Evolutionary conservation across 2,797 vertebrate genomes (phyloP).

Genomic region (Acropternis orthonyx): DNA sequence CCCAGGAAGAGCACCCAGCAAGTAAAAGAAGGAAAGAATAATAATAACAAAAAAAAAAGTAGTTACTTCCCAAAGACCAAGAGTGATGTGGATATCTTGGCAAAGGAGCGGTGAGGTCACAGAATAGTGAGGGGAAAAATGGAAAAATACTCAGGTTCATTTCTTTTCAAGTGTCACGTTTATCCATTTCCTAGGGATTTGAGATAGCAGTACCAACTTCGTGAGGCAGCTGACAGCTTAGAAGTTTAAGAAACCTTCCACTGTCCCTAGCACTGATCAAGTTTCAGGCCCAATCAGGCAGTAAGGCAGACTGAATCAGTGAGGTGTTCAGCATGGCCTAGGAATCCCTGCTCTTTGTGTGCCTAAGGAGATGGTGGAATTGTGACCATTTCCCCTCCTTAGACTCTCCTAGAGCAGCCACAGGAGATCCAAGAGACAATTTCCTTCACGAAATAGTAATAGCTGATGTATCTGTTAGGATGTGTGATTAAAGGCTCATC

Average conservation of each 20-base stretch:
- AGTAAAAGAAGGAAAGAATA: no score
- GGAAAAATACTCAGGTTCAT: neutral
- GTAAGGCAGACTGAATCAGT: neutral
- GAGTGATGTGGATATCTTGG: no score
- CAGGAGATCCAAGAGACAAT: accelerated
- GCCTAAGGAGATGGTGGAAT: neutral
- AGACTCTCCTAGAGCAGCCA: neutral
- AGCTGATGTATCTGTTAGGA: neutral
- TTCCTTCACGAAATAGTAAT: neutral
- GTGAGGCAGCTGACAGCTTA: neutral
- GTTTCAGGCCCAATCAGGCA: neutral
- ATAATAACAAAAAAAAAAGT: no score
- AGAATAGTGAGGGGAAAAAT: neutral
- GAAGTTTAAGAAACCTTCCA: neutral
- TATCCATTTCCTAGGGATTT: neutral
- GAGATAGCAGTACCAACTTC: neutral
- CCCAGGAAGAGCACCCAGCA: no score
- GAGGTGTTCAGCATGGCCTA: neutral
- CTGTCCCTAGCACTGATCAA: neutral
- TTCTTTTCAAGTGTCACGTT: neutral
- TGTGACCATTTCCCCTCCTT: neutral
- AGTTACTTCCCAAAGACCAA: no score
- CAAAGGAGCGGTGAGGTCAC: no score
- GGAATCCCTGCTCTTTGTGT: neutral
- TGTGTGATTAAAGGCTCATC: neutral